Evolutionary conservation across 92 coral and sea anemone species (phyloP), one percentile per base, ranked within the genome.

Genomic region (Actinernus sp.): DNA sequence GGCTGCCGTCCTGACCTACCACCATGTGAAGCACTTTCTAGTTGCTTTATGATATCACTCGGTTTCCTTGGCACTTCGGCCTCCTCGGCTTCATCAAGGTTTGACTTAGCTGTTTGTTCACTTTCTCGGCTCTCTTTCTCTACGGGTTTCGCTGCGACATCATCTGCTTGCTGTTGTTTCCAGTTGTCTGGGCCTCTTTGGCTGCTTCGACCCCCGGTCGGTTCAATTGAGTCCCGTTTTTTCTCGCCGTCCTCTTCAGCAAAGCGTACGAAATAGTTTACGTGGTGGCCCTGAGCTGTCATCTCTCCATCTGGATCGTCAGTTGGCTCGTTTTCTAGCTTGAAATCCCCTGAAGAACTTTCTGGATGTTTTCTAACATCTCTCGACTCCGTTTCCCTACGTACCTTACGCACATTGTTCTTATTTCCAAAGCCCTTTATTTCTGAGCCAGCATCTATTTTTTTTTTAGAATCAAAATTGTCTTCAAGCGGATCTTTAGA

Each of bases 41-140:
- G 61, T 61, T 70, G 86, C 49, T 77, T 85, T 41, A 88, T 39
- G 19, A 90, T 81, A 11, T 83, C 89, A 33, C 89, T 83, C 34
- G 89, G 79, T 44, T 73, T 83, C 13, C 59, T 58, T 7, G 63
- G 38, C 8, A 44, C 73, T 2, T 74, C 83, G 17, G 49, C 83
- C 12, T 65, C 87, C 14, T 34, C 41, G 8, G 6, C 41, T 34
- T 6, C 41, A 34, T 34, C 41, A 6, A 6, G n/a, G 14, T 23
- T 2, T 26, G 58, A 6, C n/a, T n/a, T n/a, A n/a, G n/a, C n/a
- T n/a, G n/a, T n/a, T n/a, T n/a, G n/a, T n/a, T n/a, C n/a, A n/a
- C n/a, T n/a, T n/a, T n/a, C n/a, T n/a, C n/a, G n/a, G n/a, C n/a
- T n/a, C n/a, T n/a, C n/a, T n/a, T n/a, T n/a, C n/a, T n/a, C n/a